Base-by-base conservation (phyloP, 2,888 invertebrate genomes). In the Falcaria lacertinaria region DNA sequence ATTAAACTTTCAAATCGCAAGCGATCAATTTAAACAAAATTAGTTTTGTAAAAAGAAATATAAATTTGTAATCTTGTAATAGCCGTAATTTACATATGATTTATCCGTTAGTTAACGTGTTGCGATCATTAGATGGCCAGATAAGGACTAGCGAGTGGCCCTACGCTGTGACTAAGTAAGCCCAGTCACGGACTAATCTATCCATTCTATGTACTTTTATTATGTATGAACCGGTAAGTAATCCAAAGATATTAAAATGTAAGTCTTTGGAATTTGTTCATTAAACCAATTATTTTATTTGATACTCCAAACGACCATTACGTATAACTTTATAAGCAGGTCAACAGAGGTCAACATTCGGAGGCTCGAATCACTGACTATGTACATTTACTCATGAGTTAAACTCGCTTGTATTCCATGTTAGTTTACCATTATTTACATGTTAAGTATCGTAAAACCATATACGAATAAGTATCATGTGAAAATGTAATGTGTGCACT, bases 121-220 rank as follows among this genome's bases (percentile, higher is more conserved):
- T 41, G 52, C 55, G 54, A 63, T 54, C 54, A 60, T 60, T 64
- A 65, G 74, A 75, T 74, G 60, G 22, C 28, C 8, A 64, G 75
- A 75, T 76, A 75, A 79, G 62, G 47, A 47, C 56, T 77, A 80
- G 80, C 77, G 74, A 78, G 73, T 62, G 66, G 58, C 63, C 57
- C 58, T 60, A 57, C 57, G 52, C 64, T 71, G 71, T 84, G 83
- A 85, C 83, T 85, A 82, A 85, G 66, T 78, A 67, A 77, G 64
- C 55, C 56, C 53, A 73, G 83, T 77, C 85, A 85, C 81, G 84
- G 28, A 28, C 28, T 28, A 3, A 28, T 7, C 1, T 22, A 22
- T 78, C 50, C 44, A 50, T 48, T 56, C 48, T 42, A 41, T 45
- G 43, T 46, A 17, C 51, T 47, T 52, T 35, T 62, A 64, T 60